phyloP scores from a whole-genome alignment of 2,113 vertebrate genomes.

The Nansenia antarctica region DNA sequence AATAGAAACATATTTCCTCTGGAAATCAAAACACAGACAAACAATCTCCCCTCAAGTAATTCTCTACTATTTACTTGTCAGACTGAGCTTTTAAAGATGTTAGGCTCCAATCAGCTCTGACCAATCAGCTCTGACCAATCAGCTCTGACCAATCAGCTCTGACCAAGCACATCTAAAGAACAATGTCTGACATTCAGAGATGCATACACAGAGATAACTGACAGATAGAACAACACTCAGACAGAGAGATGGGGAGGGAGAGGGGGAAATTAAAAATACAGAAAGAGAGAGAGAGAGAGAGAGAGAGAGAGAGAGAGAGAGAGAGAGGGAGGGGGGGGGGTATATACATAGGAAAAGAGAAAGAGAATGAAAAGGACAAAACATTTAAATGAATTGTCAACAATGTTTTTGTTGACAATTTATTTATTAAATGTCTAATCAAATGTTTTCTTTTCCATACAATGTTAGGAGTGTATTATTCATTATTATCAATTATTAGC shows the following conservation, averaged over 20 bases:
- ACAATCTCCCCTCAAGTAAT: slow-evolving; percentile 66
- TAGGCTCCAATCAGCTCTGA: slow-evolving; percentile 31
- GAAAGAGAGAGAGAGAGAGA: neutral
- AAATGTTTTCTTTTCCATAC: too few relatives aligned
- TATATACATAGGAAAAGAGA: neutral
- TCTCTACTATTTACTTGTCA: slow-evolving; percentile 74
- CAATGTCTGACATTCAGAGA: too few relatives aligned
- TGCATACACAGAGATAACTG: too few relatives aligned
- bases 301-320: neutral
- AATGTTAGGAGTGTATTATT: too few relatives aligned
- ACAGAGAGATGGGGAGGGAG: neutral
- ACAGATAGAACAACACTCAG: too few relatives aligned
- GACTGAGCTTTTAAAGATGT: slow-evolving; percentile 65
- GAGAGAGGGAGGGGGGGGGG: too few relatives aligned
- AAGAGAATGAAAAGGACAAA: neutral
- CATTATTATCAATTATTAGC: neutral
- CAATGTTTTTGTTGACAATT: neutral
- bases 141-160: too few relatives aligned
- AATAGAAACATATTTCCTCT: slow-evolving; percentile 62
- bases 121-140: too few relatives aligned
- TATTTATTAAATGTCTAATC: too few relatives aligned
- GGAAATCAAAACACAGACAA: slow-evolving; percentile 69
- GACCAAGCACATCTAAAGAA: too few relatives aligned
- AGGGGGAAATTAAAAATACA: too few relatives aligned
- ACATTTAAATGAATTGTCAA: neutral